Evolutionary conservation across 2,113 vertebrate species (phyloP), one percentile per base, ranked within the genome.

Genomic region (Astur gentilis): DNA sequence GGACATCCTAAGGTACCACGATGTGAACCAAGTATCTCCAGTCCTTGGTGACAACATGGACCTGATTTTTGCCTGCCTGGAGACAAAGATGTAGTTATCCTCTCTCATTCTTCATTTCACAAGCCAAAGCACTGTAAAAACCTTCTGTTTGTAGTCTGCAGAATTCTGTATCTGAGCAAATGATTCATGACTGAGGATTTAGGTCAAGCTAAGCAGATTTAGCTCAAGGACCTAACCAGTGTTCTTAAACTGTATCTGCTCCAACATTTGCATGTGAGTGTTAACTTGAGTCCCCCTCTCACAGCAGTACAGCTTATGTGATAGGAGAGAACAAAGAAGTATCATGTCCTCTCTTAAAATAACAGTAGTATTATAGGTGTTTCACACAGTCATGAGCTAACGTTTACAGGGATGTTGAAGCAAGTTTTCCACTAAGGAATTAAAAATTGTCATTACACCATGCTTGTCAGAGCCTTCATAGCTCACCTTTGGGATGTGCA

Each of bases 121-220:
- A 84, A 69, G 25, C 2, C 73, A 93, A 91, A 87, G 23, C 36
- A 76, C 26, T 72, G 10, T 11, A 57, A 89, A 87, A 83, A 9
- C 1, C 15, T 72, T 44, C 40, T 67, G 9, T 34, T 75, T 62
- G 20, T 70, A 70, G 12, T 83, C 22, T 80, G 42, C 45, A 93
- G 61, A 57, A 5, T 67, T 80, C 38, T 57, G 8, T 58, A 69
- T 57, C 34, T 64, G 58, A 86, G 71, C 10, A 91, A 86, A 49
- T 50, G 55, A 81, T 66, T 66, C 16, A 60, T 22, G 55, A 61
- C 4, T 45, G 45, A 79, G 45, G 87, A 93, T 91, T 94, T 62
- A 93, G 82, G 71, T 88, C 45, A 92, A 92, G 14, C 29, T 94
- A 83, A 86, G 45, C 32, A 92, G 71, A 93, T 92, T 83, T 83